These are phyloP conservation scores for Drosophila bocqueti DNA, from an alignment of 1,140 invertebrate genomes.

Conservation along the genomic window DNA sequence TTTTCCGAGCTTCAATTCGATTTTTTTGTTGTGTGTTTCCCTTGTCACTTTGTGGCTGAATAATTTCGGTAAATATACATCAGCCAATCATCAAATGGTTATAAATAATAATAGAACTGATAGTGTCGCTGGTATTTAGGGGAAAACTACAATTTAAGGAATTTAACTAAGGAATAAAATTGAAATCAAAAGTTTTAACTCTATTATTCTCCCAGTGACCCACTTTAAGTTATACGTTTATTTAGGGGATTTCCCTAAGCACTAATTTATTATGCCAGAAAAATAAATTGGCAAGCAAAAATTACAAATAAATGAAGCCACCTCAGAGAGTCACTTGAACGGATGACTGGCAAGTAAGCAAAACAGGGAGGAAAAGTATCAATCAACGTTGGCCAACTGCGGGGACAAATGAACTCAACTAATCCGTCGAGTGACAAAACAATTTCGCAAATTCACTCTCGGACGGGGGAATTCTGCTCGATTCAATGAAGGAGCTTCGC, in stretches of 20 bases:
- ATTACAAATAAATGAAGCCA: constrained; percentile 35
- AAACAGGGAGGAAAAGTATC: constrained; percentile 28
- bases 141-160: too few species aligned
- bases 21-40: constrained; percentile 4
- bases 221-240: background rate
- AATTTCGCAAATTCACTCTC: constrained; percentile 43
- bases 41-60: constrained; percentile 31
- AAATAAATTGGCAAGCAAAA: constrained; percentile 3
- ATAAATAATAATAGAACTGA: constrained; percentile 27
- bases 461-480: constrained; percentile 27
- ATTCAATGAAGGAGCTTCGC: constrained; percentile 44
- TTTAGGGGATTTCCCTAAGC: background rate
- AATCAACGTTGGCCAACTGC: constrained; percentile 21
- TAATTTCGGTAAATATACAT: constrained; percentile 16
- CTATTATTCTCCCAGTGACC: background rate
- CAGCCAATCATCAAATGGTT: constrained; percentile 28
- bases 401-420: constrained; percentile 11
- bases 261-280: background rate
- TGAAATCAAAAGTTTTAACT: background rate
- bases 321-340: constrained; percentile 50
- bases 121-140: background rate
- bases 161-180: too few species aligned
- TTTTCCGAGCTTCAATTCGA: constrained; percentile 12
- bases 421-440: constrained; percentile 54
- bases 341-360: constrained; percentile 47